phyloP scores from a whole-genome alignment of 2,888 invertebrate species.

The Amphimallon solstitiale region DNA sequence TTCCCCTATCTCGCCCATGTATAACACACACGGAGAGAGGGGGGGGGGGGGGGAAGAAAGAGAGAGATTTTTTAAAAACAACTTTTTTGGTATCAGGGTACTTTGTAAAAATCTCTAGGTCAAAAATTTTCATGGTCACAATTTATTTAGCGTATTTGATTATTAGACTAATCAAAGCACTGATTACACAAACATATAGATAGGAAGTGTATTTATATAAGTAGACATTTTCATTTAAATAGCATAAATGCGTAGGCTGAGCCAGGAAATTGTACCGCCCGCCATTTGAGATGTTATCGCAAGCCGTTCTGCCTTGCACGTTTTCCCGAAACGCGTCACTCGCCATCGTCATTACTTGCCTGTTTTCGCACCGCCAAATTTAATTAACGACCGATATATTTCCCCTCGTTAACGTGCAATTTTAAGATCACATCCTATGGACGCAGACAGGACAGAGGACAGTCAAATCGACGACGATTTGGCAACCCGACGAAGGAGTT shows the following conservation, averaged over 20 bases:
- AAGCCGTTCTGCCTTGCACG: constrained; percentile 37
- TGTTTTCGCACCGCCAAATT: constrained; percentile 39
- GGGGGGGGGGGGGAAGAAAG: no score
- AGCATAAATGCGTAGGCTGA: not conserved
- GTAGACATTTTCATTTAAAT: not conserved
- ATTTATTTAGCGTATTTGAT: no score
- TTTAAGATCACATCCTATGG: constrained; percentile 1
- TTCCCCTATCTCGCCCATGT: no score
- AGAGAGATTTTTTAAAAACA: no score
- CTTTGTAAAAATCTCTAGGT: no score
- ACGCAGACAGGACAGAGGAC: not conserved
- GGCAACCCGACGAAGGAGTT: not conserved
- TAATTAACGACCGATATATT: constrained; percentile 36
- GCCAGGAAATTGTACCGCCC: not conserved
- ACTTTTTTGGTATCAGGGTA: no score
- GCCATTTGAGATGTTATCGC: not conserved
- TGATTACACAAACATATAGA: no score
- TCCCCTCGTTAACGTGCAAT: constrained; percentile 30
- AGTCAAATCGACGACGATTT: not conserved
- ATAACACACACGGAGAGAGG: no score
- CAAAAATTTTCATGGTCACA: no score
- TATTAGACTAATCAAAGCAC: no score
- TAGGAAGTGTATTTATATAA: no score
- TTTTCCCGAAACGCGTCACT: constrained; percentile 37
- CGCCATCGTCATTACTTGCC: constrained; percentile 37